Evolutionary conservation across 1,140 invertebrate species (phyloP), one percentile per base, ranked within the genome.

Genomic region (Metopolophium dirhodum): DNA sequence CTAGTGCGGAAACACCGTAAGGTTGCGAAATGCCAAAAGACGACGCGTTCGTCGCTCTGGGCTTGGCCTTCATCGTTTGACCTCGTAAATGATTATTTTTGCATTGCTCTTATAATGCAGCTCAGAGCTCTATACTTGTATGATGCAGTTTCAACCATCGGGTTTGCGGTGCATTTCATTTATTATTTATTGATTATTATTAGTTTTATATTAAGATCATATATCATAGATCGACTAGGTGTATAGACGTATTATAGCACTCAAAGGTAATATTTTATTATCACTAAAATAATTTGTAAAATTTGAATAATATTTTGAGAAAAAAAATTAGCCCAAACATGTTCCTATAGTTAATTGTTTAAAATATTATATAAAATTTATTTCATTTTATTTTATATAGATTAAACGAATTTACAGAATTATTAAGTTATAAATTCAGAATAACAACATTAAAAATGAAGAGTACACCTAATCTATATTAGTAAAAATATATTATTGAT

Each of bases 11-110:
- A 91, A 91, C 61, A 41, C 35, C 22, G 35, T 68, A 37, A 11
- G 61, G 85, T 93, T 93, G 35, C 8, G 51, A 86, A 85, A 86
- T 93, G 91, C 49, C 91, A 93, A 93, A 93, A 93, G 91, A 93
- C 90, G 45, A 45, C 83, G 83, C 61, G 37, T 37, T 41, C 45
- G 57, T 47, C 91, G 49, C 35, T 93, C 45, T 45, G 82, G 51
- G 91, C 49, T 51, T 45, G 91, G 91, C 91, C 91, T 93, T 93
- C 91, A 18, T 41, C 35, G 35, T 18, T 14, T 54, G 77, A 93
- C 91, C 91, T 93, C 35, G 91, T 57, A 93, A 93, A 93, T 93
- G 77, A 93, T 93, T 93, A 86, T 93, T 85, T 93, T 93, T 41
- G 91, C 77, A 35, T 54, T 83, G 82, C 82, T 68, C n/a, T 30